phyloP scores from a whole-genome alignment of 2,113 vertebrate species.

The Chroicocephalus ridibundus region DNA sequence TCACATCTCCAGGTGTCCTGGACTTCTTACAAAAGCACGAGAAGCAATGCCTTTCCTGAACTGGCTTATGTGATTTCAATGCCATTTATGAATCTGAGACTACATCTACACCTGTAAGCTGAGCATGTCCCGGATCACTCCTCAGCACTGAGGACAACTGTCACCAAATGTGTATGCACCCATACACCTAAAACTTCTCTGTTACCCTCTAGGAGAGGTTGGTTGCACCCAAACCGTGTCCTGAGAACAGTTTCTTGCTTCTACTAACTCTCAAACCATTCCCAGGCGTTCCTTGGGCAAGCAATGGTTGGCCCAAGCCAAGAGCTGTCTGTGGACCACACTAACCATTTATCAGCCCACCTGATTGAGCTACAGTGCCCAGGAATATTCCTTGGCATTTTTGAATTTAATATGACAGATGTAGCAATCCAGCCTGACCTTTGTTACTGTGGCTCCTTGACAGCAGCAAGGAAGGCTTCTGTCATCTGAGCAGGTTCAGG shows the following conservation, averaged over 20 bases:
- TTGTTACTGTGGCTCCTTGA: background rate
- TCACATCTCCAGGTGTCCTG: background rate
- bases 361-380: background rate
- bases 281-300: background rate
- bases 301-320: background rate
- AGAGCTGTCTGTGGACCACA: background rate
- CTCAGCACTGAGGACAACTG: background rate
- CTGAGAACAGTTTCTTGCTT: background rate
- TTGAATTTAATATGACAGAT: background rate
- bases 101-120: fast-evolving
- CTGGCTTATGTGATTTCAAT: background rate
- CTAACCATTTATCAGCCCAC: background rate
- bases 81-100: background rate
- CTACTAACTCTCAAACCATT: background rate
- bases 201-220: background rate
- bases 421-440: background rate
- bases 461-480: background rate
- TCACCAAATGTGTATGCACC: background rate
- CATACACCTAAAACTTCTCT: background rate
- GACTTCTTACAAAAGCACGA: background rate
- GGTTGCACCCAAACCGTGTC: background rate
- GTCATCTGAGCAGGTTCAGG: background rate
- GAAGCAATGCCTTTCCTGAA: background rate
- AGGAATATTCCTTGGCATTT: background rate
- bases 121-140: no score